Conservation (phyloP, 2,113 vertebrate genomes). For the Zosterops lateralis region DNA sequence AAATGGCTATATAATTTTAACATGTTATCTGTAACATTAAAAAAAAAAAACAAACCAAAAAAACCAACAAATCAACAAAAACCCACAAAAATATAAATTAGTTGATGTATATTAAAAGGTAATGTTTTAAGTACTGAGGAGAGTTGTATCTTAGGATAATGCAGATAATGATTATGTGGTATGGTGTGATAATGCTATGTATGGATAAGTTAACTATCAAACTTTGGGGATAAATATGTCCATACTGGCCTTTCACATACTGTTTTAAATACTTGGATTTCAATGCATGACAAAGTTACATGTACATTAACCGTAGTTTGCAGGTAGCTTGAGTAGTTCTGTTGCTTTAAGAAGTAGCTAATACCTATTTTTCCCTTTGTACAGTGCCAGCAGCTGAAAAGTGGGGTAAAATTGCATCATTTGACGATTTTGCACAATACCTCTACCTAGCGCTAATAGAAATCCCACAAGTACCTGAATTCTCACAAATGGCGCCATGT, state of each 20-base stretch:
- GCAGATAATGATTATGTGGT: conserved; percentile 82
- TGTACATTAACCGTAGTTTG: conserved; percentile 75
- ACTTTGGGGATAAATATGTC: conserved; percentile 54
- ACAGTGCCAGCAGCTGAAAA: conserved; percentile 66
- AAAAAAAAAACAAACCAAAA: not conserved
- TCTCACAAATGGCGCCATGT: conserved; percentile 15
- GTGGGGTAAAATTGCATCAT: conserved; percentile 50
- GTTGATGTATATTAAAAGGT: conserved; percentile 78
- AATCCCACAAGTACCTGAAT: conserved; percentile 21
- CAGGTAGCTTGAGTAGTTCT: conserved; percentile 65
- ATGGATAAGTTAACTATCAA: conserved; percentile 38
- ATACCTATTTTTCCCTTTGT: conserved; percentile 66
- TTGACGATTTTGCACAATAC: conserved; percentile 56
- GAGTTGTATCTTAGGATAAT: conserved; percentile 77
- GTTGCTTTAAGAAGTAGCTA: conserved; percentile 71
- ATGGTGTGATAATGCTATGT: conserved; percentile 79
- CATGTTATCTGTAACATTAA: conserved; percentile 71
- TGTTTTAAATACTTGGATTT: conserved; percentile 70
- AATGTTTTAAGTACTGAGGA: conserved; percentile 74
- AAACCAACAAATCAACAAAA: not conserved
- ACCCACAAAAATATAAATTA: conserved; percentile 57
- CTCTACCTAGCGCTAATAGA: conserved; percentile 24
- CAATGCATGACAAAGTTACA: conserved; percentile 77
- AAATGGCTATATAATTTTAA: conserved; percentile 63
- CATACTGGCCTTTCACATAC: conserved; percentile 62